Percentiles rank a stretch among this genome's conserved stretches.
These are phyloP conservation scores for Phenacoccus solenopsis DNA, from an alignment of 1,140 invertebrate species.

Conservation along the genomic window DNA sequence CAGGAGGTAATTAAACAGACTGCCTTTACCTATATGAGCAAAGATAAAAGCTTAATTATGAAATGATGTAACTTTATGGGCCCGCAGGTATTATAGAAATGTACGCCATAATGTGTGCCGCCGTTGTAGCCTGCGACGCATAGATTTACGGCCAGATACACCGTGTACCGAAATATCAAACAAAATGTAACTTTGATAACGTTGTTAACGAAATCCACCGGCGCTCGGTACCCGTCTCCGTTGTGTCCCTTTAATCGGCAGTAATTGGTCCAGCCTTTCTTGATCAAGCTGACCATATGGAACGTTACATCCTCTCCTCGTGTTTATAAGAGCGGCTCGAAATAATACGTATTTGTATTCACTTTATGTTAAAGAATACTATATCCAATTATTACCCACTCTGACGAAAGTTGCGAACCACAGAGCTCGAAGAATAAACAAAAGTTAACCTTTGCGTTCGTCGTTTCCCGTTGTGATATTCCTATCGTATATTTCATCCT, in stretches of 20 bases:
- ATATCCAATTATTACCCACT: too few species aligned
- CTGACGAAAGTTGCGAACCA: too few species aligned
- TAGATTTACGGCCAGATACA: background rate
- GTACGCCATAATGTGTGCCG: background rate
- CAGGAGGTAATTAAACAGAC: slow-evolving; percentile 1
- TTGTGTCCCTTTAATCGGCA: background rate
- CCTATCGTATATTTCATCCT: too few species aligned
- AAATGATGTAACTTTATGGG: background rate
- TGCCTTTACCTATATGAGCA: background rate
- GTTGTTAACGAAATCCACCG: background rate
- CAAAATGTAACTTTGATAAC: background rate
- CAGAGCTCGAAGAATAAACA: too few species aligned
- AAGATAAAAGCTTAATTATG: slow-evolving; percentile 3
- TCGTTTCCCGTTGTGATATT: too few species aligned
- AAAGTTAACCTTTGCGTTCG: too few species aligned
- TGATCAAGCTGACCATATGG: too few species aligned
- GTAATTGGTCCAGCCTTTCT: background rate
- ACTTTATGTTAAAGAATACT: too few species aligned
- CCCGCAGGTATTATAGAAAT: background rate
- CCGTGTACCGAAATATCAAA: background rate
- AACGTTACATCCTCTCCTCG: too few species aligned
- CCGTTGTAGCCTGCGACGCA: background rate
- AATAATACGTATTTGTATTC: background rate
- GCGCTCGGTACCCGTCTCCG: background rate
- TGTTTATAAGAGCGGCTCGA: background rate